These are phyloP conservation scores for Trachemys scripta DNA, from an alignment of 2,113 vertebrate genomes.

Conservation along the genomic window DNA sequence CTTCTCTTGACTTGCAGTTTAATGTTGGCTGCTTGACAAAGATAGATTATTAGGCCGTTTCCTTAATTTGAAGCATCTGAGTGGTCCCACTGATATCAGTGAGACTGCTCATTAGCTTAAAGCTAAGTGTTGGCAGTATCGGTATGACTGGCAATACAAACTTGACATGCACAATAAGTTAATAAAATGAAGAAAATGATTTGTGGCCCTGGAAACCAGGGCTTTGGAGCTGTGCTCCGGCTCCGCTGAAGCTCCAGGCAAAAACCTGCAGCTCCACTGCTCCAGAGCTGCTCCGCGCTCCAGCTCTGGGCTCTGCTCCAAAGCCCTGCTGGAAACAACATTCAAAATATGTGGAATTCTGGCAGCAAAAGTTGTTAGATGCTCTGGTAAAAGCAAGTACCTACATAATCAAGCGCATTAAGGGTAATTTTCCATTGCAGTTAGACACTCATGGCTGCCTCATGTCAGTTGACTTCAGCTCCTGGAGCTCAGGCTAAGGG, in stretches of 20 bases:
- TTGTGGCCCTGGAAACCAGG: neutral
- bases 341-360: neutral
- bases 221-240: too few species aligned
- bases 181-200: neutral
- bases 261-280: too few species aligned
- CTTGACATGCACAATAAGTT: neutral
- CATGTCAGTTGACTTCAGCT: too few species aligned
- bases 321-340: too few species aligned
- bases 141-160: neutral
- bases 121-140: neutral
- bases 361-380: slow-evolving; percentile 42
- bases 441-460: too few species aligned
- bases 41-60: neutral
- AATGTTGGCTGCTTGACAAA: neutral
- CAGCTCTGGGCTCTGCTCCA: too few species aligned
- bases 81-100: neutral
- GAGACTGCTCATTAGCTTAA: neutral
- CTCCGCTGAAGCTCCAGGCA: too few species aligned
- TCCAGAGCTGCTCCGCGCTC: too few species aligned
- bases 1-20: neutral
- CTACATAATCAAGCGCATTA: neutral
- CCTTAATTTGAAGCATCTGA: neutral
- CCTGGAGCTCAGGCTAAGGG: too few species aligned
- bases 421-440: neutral
- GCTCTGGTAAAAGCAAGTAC: neutral